Percentiles rank a stretch among this genome's conserved stretches.
Conservation (phyloP, 1,140 invertebrate species). For the Magallana gigas region DNA sequence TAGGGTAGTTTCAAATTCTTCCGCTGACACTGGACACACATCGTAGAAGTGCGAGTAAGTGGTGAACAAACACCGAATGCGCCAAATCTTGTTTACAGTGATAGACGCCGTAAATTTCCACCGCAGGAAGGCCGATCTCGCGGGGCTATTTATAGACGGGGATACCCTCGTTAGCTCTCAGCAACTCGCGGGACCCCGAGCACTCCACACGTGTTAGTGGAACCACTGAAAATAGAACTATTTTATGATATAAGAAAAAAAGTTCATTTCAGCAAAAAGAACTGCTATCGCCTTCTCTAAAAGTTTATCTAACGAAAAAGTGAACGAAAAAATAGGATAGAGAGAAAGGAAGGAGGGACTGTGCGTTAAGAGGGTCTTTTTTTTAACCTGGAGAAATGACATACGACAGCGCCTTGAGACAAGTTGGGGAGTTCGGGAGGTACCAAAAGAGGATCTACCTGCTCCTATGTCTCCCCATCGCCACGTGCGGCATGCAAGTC, state of each 20-base stretch:
- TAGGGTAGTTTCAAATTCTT: too few relatives aligned
- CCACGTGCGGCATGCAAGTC: conserved; percentile 88
- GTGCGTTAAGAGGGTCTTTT: neutral
- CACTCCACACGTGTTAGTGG: too few relatives aligned
- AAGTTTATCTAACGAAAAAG: too few relatives aligned
- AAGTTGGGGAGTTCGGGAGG: conserved; percentile 91
- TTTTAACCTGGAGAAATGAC: neutral
- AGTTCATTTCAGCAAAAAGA: too few relatives aligned
- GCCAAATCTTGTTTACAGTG: neutral
- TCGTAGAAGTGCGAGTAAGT: too few relatives aligned
- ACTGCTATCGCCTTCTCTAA: too few relatives aligned
- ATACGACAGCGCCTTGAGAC: conserved; percentile 87
- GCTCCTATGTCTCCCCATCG: conserved; percentile 88
- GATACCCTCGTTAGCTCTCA: neutral
- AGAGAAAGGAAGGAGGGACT: neutral
- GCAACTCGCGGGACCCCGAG: too few relatives aligned
- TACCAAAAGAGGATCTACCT: conserved; percentile 92
- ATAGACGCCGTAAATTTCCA: conserved; percentile 13
- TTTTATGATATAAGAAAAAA: too few relatives aligned
- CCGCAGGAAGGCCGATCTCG: neutral
- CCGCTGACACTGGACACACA: too few relatives aligned
- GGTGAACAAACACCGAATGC: neutral
- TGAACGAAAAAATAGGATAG: too few relatives aligned
- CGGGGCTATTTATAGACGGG: neutral
- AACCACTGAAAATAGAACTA: too few relatives aligned